Percentiles rank a stretch among this genome's conserved stretches.
Conservation (phyloP, 1,140 invertebrate genomes). For the Elysia chlorotica region DNA sequence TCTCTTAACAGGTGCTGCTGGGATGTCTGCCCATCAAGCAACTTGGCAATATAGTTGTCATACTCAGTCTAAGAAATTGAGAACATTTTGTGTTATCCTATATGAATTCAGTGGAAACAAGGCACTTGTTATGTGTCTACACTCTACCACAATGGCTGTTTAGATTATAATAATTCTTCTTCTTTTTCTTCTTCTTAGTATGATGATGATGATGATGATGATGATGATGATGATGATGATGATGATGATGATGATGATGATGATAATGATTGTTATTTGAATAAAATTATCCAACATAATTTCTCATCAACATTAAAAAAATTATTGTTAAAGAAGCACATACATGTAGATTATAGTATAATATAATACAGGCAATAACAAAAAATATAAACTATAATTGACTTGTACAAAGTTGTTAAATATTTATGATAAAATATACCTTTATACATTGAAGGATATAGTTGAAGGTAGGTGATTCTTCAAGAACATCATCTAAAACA, state of each 20-base stretch:
- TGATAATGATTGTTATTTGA: too few relatives aligned
- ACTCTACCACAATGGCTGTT: too few relatives aligned
- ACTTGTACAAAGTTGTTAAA: background rate
- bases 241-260: too few relatives aligned
- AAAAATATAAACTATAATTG: background rate
- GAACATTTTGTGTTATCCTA: too few relatives aligned
- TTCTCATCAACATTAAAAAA: too few relatives aligned
- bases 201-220: too few relatives aligned
- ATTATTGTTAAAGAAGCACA: background rate
- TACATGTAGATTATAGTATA: background rate
- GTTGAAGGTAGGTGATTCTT: slow-evolving; percentile 53
- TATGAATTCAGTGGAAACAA: too few relatives aligned
- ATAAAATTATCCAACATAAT: too few relatives aligned
- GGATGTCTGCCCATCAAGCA: slow-evolving; percentile 52
- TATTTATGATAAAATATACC: slow-evolving; percentile 27
- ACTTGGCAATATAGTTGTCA: slow-evolving; percentile 53
- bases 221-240: too few relatives aligned
- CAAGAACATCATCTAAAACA: slow-evolving; percentile 51
- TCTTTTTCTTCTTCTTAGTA: too few relatives aligned
- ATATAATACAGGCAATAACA: background rate
- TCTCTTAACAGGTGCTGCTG: slow-evolving; percentile 50
- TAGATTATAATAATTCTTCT: too few relatives aligned
- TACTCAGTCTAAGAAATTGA: slow-evolving; percentile 58
- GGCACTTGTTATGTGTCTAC: too few relatives aligned
- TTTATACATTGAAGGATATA: slow-evolving; percentile 54